A percentile compares a stretch with the other conserved stretches of the same genome.
These are phyloP conservation scores for Psophia crepitans DNA, from an alignment of 2,113 vertebrate species.

Conservation along the genomic window DNA sequence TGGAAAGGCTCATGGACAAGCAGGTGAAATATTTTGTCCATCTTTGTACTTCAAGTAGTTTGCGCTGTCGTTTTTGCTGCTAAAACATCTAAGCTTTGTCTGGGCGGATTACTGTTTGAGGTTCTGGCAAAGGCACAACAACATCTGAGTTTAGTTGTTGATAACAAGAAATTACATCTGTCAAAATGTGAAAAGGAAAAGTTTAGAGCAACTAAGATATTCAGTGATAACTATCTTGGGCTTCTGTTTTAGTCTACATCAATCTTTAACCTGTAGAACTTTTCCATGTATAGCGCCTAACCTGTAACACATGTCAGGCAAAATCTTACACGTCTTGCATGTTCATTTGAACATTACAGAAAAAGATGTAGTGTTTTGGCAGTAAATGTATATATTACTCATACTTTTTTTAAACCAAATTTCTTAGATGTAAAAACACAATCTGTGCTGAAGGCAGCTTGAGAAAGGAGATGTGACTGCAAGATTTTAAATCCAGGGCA, in stretches of 20 bases:
- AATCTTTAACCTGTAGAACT: neutral
- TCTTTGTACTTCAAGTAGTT: neutral
- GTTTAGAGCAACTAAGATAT: neutral
- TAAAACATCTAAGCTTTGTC: neutral
- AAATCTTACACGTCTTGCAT: neutral
- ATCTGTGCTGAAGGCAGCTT: constrained; percentile 9
- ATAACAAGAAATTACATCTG: neutral
- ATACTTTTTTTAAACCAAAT: neutral
- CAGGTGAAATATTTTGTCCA: neutral
- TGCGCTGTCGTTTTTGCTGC: neutral
- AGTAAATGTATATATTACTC: neutral
- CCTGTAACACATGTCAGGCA: neutral
- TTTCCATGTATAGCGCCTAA: neutral
- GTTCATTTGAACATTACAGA: neutral
- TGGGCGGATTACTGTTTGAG: neutral
- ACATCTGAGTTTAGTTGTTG: neutral
- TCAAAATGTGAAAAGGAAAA: neutral
- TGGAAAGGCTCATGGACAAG: neutral
- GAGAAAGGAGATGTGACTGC: neutral
- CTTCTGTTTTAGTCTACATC: neutral
- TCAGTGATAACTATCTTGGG: fast-evolving
- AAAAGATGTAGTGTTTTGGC: neutral
- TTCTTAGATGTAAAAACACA: neutral
- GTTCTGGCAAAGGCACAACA: neutral
- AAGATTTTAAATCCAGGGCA: neutral